These are phyloP conservation scores for Brachystomella parvula DNA, from an alignment of 1,140 invertebrate genomes.

Conservation along the genomic window DNA sequence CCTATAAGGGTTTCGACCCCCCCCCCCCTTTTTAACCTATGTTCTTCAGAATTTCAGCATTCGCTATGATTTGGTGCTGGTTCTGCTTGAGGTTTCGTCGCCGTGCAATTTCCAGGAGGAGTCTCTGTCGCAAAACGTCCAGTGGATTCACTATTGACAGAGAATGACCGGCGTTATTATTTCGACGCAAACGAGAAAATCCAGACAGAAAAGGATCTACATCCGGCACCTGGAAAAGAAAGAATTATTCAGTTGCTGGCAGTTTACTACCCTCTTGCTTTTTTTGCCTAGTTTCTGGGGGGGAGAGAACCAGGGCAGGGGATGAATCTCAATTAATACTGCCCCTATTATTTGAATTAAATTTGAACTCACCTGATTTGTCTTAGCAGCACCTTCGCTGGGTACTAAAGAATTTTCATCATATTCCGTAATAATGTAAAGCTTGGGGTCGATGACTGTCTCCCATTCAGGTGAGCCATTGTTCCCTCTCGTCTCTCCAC, in stretches of 20 bases:
- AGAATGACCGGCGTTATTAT: slow-evolving; percentile 37
- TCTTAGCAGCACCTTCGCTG: not conserved
- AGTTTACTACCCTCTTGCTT: not conserved
- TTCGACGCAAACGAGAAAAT: slow-evolving; percentile 9
- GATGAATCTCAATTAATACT: not conserved
- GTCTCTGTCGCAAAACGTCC: slow-evolving; percentile 40
- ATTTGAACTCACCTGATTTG: not conserved
- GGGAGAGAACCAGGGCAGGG: not conserved
- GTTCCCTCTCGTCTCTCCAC: not conserved
- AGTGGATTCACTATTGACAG: slow-evolving; percentile 41
- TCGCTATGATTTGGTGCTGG: slow-evolving; percentile 40
- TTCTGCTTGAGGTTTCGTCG: slow-evolving; percentile 36
- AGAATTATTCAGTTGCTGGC: not conserved
- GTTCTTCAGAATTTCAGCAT: slow-evolving; percentile 39
- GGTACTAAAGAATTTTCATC: slow-evolving; percentile 1
- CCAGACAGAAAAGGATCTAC: not conserved
- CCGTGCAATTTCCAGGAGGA: slow-evolving; percentile 40
- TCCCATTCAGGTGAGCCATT: not conserved
- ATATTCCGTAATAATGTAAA: slow-evolving; percentile 3
- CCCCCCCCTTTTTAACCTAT: slow-evolving; percentile 38
- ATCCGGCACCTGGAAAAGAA: not conserved
- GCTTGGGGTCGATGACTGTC: not conserved
- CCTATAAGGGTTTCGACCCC: not conserved
- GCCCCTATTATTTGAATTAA: not conserved
- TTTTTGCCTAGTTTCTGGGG: not conserved